Conservation (phyloP, 2,888 invertebrate species). For the Melanchra persicariae region DNA sequence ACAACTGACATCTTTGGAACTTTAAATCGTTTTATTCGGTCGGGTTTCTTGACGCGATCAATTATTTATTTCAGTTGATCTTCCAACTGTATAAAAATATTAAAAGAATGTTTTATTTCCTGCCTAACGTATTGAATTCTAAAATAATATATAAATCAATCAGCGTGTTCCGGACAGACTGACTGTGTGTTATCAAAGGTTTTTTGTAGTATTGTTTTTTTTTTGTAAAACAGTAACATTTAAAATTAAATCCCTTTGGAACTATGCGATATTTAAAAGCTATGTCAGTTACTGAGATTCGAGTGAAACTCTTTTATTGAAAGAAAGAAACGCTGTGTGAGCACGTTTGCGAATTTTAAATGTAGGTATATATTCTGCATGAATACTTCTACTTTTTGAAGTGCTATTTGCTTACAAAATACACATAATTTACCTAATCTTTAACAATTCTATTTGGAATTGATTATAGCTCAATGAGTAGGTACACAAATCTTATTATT, state of each 20-base stretch:
- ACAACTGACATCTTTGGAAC: no score
- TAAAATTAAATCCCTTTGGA: slow-evolving; percentile 24
- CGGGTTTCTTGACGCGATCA: no score
- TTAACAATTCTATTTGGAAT: no score
- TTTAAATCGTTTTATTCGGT: no score
- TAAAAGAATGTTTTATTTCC: no score
- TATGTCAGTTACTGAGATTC: slow-evolving; percentile 35
- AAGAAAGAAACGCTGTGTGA: slow-evolving; percentile 1
- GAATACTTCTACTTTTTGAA: neutral
- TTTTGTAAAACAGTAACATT: slow-evolving; percentile 42
- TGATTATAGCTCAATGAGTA: no score
- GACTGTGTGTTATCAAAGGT: slow-evolving; percentile 5
- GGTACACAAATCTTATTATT: no score
- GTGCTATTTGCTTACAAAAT: no score
- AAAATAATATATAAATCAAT: slow-evolving; percentile 54
- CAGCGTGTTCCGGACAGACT: slow-evolving; percentile 39
- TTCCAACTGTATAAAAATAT: no score
- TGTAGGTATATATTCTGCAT: no score
- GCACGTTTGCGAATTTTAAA: slow-evolving; percentile 1
- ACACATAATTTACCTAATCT: no score
- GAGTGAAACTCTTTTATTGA: slow-evolving; percentile 27
- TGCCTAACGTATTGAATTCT: slow-evolving; percentile 39
- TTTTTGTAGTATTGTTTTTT: slow-evolving; percentile 28
- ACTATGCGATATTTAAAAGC: slow-evolving; percentile 23
- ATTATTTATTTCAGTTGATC: no score